phyloP scores from a whole-genome alignment of 1,140 invertebrate species.

The Delia radicum region DNA sequence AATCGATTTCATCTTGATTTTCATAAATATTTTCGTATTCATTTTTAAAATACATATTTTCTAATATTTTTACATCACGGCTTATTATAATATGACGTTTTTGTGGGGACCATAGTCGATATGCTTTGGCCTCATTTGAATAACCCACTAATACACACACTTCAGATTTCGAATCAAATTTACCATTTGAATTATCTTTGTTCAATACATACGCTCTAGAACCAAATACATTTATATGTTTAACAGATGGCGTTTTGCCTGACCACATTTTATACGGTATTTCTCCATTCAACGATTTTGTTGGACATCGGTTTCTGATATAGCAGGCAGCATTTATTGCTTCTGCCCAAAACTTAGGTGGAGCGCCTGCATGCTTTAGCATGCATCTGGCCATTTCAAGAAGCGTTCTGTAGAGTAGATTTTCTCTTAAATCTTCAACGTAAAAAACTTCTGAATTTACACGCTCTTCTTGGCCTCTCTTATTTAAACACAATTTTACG shows the following conservation, averaged over 20 bases:
- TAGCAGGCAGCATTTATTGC: slow-evolving; percentile 30
- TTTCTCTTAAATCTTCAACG: not conserved
- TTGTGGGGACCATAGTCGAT: no score
- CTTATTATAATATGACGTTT: slow-evolving; percentile 35
- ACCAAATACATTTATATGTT: slow-evolving; percentile 46
- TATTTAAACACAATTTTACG: not conserved
- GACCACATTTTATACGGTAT: slow-evolving; percentile 50
- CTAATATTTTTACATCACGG: slow-evolving; percentile 28
- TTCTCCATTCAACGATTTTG: slow-evolving; percentile 19
- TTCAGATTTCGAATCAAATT: slow-evolving; percentile 22
- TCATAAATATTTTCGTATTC: not conserved
- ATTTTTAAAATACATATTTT: not conserved
- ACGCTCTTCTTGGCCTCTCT: not conserved
- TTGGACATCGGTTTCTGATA: slow-evolving; percentile 37
- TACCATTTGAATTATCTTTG: slow-evolving; percentile 27
- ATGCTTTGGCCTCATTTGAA: slow-evolving; percentile 11
- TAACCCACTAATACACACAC: slow-evolving; percentile 27
- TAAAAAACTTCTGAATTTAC: not conserved
- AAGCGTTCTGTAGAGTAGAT: slow-evolving; percentile 27
- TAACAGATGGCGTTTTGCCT: slow-evolving; percentile 42
- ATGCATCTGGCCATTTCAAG: slow-evolving; percentile 31
- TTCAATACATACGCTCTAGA: slow-evolving; percentile 34
- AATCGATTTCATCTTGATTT: not conserved
- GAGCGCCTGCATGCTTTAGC: slow-evolving; percentile 33
- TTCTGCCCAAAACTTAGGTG: slow-evolving; percentile 34